Evolutionary conservation across 2,888 invertebrate genomes (phyloP), one percentile per base, ranked within the genome.

Genomic region (Caenorhabditis sp.): DNA sequence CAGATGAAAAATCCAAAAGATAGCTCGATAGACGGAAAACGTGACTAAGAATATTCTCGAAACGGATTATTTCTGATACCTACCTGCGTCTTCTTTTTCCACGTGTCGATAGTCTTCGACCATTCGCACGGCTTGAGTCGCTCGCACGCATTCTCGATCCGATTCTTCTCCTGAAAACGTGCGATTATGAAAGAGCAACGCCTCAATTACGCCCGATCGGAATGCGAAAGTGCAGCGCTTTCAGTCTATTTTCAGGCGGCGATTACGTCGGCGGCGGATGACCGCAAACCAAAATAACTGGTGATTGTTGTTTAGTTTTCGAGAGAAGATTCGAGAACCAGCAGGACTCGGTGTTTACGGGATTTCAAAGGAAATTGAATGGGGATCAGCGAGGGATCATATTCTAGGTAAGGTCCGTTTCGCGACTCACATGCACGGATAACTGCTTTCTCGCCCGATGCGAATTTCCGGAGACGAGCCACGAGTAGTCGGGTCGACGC

Each of bases 141-240:
- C 35, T 78, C 74, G 20, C 78, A 78, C 9, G 78, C 78, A 32
- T 78, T 73, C 26, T 78, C 78, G 13, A 78, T 53, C 11, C 73
- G 62, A 35, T 74, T 59, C 41, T 48, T 58, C 39, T 78, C 78
- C 71, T 78, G 68, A 41, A 74, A 74, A 22, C 24, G n/a, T n/a
- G n/a, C n/a, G n/a, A n/a, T n/a, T n/a, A n/a, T n/a, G n/a, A n/a
- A n/a, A n/a, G n/a, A n/a, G n/a, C n/a, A n/a, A n/a, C n/a, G n/a
- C n/a, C n/a, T n/a, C n/a, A n/a, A n/a, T n/a, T n/a, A n/a, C n/a
- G n/a, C n/a, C n/a, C n/a, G n/a, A n/a, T n/a, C n/a, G n/a, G n/a
- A n/a, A n/a, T n/a, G n/a, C n/a, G n/a, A n/a, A n/a, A n/a, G n/a
- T n/a, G n/a, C n/a, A n/a, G n/a, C n/a, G n/a, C n/a, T n/a, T n/a